Evolutionary conservation across 2,797 vertebrate species (phyloP).

Genomic region (Gobionotothen gibberifrons): DNA sequence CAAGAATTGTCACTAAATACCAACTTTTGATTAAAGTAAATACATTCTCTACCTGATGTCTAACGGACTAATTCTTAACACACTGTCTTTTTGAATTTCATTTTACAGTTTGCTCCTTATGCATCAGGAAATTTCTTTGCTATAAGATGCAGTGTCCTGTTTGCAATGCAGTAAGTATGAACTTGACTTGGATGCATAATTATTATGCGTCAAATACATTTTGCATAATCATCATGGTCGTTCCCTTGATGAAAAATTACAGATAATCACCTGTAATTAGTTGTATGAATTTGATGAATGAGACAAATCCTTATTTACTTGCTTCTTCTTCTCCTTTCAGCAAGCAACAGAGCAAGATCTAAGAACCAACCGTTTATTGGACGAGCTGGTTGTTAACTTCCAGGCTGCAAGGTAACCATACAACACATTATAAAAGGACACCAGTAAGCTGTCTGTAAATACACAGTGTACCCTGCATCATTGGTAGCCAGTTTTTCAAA

Average conservation of each 20-base stretch:
- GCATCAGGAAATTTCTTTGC: slow-evolving; percentile 93
- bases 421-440: neutral
- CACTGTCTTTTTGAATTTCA: slow-evolving; percentile 10
- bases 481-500: neutral
- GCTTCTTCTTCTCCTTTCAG: slow-evolving; percentile 75
- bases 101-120: slow-evolving; percentile 94
- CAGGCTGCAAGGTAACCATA: slow-evolving; percentile 87
- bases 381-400: slow-evolving; percentile 91
- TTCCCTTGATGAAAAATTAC: neutral
- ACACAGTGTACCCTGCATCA: neutral
- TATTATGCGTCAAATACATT: neutral
- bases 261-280: neutral
- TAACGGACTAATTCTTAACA: neutral
- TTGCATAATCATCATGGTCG: slow-evolving; percentile 3
- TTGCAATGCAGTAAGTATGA: slow-evolving; percentile 90
- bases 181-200: slow-evolving; percentile 7
- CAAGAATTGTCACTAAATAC: neutral
- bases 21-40: neutral
- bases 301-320: neutral
- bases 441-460: neutral
- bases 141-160: slow-evolving; percentile 93
- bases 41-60: neutral
- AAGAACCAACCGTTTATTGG: slow-evolving; percentile 91
- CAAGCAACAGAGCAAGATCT: slow-evolving; percentile 89
- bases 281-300: neutral